Percentiles rank a stretch among this genome's conserved stretches.
Conservation (phyloP, 1,140 invertebrate genomes). For the Chrysoperla carnea region DNA sequence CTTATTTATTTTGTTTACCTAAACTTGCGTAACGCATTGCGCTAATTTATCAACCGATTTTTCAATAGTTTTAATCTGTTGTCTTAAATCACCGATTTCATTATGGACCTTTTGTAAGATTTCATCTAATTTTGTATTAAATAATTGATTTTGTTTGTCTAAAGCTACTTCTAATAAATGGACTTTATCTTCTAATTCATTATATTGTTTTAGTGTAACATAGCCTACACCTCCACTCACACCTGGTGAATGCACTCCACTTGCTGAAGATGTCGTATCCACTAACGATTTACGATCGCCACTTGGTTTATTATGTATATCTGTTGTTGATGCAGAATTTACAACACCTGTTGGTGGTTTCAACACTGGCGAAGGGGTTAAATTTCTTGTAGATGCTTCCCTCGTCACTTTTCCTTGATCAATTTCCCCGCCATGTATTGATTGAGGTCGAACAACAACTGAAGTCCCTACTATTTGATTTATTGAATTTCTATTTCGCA, state of each 20-base stretch:
- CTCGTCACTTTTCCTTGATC: neutral
- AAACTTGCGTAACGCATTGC: constrained; percentile 36
- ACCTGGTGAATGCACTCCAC: neutral
- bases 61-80: constrained; percentile 25
- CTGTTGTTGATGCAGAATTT: constrained; percentile 4
- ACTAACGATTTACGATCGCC: neutral
- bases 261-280: neutral
- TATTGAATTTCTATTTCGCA: constrained; percentile 9
- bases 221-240: constrained; percentile 1
- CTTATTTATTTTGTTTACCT: too few species aligned
- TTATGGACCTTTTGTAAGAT: constrained; percentile 28
- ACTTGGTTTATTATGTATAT: neutral
- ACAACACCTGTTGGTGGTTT: constrained; percentile 7
- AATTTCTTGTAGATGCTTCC: neutral
- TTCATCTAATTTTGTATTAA: constrained; percentile 33
- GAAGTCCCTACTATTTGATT: constrained; percentile 10
- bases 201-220: constrained; percentile 14
- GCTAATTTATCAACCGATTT: constrained; percentile 35
- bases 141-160: constrained; percentile 33
- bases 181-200: constrained; percentile 25
- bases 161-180: constrained; percentile 36
- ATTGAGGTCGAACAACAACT: constrained; percentile 6
- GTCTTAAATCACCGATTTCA: constrained; percentile 33
- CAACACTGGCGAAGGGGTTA: neutral
- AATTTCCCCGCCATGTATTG: constrained; percentile 4